Conservation (phyloP, 2,888 invertebrate species). For the Lasioglossum zephyrum region DNA sequence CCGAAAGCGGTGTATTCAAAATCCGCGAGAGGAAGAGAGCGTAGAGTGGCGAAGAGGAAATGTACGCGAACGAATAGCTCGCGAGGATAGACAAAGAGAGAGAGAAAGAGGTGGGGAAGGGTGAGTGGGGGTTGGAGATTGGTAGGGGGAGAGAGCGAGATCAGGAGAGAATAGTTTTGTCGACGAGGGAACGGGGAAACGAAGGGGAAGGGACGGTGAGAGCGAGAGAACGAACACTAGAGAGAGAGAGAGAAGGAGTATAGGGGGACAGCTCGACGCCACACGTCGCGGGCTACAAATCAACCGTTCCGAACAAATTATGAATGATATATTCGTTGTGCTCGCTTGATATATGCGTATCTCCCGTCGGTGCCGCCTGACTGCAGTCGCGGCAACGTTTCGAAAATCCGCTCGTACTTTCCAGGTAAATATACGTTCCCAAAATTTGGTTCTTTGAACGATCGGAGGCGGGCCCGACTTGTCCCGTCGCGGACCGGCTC, state of each 20-base stretch:
- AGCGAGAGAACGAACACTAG: too few relatives aligned
- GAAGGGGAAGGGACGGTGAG: neutral
- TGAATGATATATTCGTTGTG: slow-evolving; percentile 84
- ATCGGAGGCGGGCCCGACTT: neutral
- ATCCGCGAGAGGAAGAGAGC: slow-evolving; percentile 46
- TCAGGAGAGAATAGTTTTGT: slow-evolving; percentile 16
- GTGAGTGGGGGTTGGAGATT: slow-evolving; percentile 39
- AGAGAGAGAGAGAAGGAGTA: slow-evolving; percentile 47
- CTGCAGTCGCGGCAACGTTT: slow-evolving; percentile 64
- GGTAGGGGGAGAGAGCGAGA: slow-evolving; percentile 11
- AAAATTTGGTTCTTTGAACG: slow-evolving; percentile 47
- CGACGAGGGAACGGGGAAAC: neutral
- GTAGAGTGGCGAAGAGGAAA: slow-evolving; percentile 43
- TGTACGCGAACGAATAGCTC: slow-evolving; percentile 60
- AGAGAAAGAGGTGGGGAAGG: slow-evolving; percentile 36
- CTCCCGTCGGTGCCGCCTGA: slow-evolving; percentile 72
- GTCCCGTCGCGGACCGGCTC: neutral
- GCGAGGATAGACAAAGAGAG: slow-evolving; percentile 45
- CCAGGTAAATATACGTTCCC: slow-evolving; percentile 57
- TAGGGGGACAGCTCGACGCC: slow-evolving; percentile 79
- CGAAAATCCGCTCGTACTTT: slow-evolving; percentile 67
- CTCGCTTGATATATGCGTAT: slow-evolving; percentile 81
- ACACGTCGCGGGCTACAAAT: slow-evolving; percentile 83
- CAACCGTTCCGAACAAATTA: slow-evolving; percentile 84
- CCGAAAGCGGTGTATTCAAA: slow-evolving; percentile 68